These are phyloP conservation scores for Falco rusticolus DNA, from an alignment of 2,797 vertebrate genomes.

Conservation along the genomic window DNA sequence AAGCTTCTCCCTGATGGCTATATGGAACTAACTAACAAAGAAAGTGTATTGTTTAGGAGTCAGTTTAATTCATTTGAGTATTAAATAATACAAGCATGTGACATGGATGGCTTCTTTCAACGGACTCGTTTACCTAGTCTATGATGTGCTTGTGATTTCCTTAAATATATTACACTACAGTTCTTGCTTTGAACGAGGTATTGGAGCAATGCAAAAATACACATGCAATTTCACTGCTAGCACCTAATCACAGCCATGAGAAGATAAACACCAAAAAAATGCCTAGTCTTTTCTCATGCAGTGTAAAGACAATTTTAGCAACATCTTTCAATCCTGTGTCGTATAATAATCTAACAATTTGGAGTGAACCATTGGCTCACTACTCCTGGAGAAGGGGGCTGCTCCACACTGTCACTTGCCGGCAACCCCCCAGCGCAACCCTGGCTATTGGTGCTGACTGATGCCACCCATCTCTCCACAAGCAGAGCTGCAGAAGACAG, in stretches of 20 bases:
- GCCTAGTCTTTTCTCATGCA: rapidly evolving
- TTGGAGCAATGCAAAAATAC: not conserved
- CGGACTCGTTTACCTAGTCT: not conserved
- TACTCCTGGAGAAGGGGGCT: not conserved
- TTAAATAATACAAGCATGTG: not conserved
- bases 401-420: not conserved
- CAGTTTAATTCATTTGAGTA: not conserved
- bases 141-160: not conserved
- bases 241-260: not conserved
- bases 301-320: not conserved
- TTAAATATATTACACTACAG: not conserved
- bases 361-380: rapidly evolving
- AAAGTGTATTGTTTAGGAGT: not conserved
- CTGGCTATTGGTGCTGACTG: not conserved
- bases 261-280: not conserved
- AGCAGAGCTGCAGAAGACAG: not conserved
- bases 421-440: not conserved
- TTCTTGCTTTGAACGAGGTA: not conserved
- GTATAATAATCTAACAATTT: not conserved
- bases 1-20: not conserved
- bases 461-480: rapidly evolving
- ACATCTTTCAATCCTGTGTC: not conserved
- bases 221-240: not conserved
- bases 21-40: not conserved
- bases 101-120: not conserved